A percentile compares a stretch with the other conserved stretches of the same genome.
phyloP scores from a whole-genome alignment of 2,113 vertebrate genomes.

The Nycticorax nycticorax region DNA sequence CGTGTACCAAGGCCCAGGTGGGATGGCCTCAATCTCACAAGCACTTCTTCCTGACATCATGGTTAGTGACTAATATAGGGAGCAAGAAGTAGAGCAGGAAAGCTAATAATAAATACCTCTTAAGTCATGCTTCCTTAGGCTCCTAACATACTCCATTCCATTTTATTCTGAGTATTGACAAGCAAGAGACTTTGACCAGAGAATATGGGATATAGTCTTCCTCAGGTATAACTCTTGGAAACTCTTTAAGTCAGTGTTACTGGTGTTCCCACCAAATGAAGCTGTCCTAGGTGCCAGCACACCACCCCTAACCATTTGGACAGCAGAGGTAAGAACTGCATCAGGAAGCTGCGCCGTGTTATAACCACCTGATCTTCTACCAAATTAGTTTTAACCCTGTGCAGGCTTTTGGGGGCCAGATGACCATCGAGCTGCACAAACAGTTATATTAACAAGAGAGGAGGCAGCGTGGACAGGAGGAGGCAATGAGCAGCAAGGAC shows the following conservation, averaged over 20 bases:
- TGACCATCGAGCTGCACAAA: not conserved
- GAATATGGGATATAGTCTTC: not conserved
- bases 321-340: not conserved
- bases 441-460: no score
- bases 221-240: not conserved
- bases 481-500: not conserved
- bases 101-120: not conserved
- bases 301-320: not conserved
- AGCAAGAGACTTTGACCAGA: not conserved
- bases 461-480: not conserved
- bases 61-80: not conserved
- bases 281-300: not conserved
- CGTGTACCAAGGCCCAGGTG: not conserved
- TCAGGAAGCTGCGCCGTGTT: not conserved
- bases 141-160: not conserved
- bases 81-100: not conserved
- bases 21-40: not conserved
- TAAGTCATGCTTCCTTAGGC: not conserved
- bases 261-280: not conserved
- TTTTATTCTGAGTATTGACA: not conserved
- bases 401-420: not conserved
- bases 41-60: not conserved
- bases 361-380: not conserved
- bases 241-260: not conserved
- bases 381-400: not conserved